Conservation (phyloP, 2,888 invertebrate species). For the Amorpha juglandis region DNA sequence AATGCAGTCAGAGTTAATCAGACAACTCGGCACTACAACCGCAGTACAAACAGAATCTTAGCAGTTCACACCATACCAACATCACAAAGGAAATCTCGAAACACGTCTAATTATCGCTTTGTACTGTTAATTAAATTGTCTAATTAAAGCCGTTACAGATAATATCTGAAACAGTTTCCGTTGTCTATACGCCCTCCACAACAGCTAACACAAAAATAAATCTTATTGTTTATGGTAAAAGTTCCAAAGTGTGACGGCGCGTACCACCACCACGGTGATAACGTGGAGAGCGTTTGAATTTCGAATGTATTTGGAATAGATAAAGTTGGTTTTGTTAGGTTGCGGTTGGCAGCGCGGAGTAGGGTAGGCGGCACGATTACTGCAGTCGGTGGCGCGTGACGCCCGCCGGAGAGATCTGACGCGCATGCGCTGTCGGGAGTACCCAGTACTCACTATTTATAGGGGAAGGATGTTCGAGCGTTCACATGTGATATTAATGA, state of each 20-base stretch:
- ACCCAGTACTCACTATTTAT: constrained; percentile 58
- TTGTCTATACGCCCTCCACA: constrained; percentile 63
- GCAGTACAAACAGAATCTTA: neutral
- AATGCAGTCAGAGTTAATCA: neutral
- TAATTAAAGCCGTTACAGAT: constrained; percentile 71
- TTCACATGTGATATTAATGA: constrained; percentile 32
- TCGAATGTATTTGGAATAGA: constrained; percentile 11
- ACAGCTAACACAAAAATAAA: constrained; percentile 31
- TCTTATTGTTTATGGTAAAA: constrained; percentile 28
- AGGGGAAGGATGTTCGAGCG: constrained; percentile 39
- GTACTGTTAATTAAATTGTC: constrained; percentile 74
- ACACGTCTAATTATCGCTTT: constrained; percentile 70
- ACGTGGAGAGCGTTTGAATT: neutral
- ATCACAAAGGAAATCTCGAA: constrained; percentile 20
- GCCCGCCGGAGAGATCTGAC: constrained; percentile 81
- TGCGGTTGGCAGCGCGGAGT: constrained; percentile 39
- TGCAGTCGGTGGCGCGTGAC: constrained; percentile 69
- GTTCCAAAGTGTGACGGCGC: constrained; percentile 34
- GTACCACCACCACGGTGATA: neutral
- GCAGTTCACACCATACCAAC: constrained; percentile 15
- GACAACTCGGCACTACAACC: neutral
- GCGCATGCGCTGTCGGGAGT: constrained; percentile 54
- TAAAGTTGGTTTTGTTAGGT: constrained; percentile 13
- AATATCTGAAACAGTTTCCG: constrained; percentile 63
- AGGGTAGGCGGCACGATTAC: constrained; percentile 74